phyloP scores from a whole-genome alignment of 1,140 invertebrate genomes.

The Augochlora pura region DNA sequence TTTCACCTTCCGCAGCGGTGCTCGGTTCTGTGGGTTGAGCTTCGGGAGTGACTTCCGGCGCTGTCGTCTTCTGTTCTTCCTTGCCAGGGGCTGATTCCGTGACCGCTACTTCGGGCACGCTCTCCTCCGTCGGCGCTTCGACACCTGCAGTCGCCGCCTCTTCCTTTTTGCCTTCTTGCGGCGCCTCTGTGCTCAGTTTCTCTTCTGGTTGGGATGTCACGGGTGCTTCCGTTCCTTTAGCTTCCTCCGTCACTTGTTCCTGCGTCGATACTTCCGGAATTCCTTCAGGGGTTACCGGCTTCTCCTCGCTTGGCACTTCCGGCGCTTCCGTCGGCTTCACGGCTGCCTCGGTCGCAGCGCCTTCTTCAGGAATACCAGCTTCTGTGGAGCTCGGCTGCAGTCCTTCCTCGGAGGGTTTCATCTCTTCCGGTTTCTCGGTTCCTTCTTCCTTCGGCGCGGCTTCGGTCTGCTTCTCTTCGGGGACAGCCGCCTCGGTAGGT shows the following conservation, averaged over 20 bases:
- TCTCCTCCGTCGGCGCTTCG: constrained; percentile 23
- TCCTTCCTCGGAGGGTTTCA: constrained; percentile 39
- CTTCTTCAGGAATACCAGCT: constrained; percentile 7
- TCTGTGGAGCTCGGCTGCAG: constrained; percentile 31
- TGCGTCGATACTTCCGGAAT: constrained; percentile 15
- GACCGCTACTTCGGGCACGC: constrained; percentile 4
- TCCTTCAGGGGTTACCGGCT: background rate
- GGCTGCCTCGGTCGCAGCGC: background rate
- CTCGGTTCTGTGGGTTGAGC: constrained; percentile 1
- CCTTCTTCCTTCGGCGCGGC: constrained; percentile 63
- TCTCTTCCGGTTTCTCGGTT: constrained; percentile 59
- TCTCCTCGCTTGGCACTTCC: constrained; percentile 3
- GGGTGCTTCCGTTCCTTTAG: background rate
- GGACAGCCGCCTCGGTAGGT: constrained; percentile 35
- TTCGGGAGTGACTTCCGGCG: constrained; percentile 9
- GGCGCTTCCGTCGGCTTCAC: constrained; percentile 9
- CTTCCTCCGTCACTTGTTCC: constrained; percentile 4
- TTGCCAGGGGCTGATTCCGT: constrained; percentile 26
- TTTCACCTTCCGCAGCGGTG: background rate
- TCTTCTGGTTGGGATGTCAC: constrained; percentile 9
- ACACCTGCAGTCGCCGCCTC: background rate
- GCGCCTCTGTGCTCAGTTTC: background rate
- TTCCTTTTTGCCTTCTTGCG: constrained; percentile 19
- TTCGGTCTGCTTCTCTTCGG: constrained; percentile 76
- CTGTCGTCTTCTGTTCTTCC: background rate